Evolutionary conservation across 2,888 invertebrate genomes (phyloP).

Genomic region (Cheilosia soror): DNA sequence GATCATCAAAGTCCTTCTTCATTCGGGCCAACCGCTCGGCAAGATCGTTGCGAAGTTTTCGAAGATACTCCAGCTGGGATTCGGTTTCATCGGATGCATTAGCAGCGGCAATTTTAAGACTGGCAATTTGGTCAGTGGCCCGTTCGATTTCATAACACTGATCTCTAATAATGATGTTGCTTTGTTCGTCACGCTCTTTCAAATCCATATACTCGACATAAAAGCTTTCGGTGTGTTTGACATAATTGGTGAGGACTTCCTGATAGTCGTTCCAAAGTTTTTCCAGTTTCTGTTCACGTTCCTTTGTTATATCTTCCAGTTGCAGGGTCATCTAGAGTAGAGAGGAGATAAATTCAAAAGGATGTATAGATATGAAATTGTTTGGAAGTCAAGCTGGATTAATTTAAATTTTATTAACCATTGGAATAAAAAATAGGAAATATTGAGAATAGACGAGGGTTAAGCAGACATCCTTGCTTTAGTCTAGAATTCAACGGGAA

Average conservation of each 20-base stretch:
- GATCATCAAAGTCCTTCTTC: conserved; percentile 85
- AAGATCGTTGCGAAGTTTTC: conserved; percentile 84
- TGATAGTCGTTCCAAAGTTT: conserved; percentile 84
- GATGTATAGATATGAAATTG: not conserved
- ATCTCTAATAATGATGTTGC: conserved; percentile 81
- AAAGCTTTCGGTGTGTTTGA: conserved; percentile 83
- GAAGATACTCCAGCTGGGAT: conserved; percentile 84
- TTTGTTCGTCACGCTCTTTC: conserved; percentile 83
- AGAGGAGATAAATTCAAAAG: not conserved
- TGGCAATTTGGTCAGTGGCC: conserved; percentile 80
- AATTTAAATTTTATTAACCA: too few species aligned
- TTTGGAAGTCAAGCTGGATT: too few species aligned
- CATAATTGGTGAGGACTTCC: conserved; percentile 82
- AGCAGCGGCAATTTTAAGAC: conserved; percentile 84
- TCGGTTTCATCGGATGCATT: conserved; percentile 84
- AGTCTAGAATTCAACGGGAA: too few species aligned
- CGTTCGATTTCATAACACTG: conserved; percentile 82
- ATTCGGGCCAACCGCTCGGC: conserved; percentile 84
- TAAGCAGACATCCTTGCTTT: too few species aligned
- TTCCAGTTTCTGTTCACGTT: conserved; percentile 84
- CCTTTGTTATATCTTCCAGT: conserved; percentile 83
- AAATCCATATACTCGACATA: conserved; percentile 84
- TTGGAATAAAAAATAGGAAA: too few species aligned
- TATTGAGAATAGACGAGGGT: too few species aligned
- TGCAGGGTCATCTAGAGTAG: conserved; percentile 82